Evolutionary conservation across 2,113 vertebrate genomes (phyloP), one percentile per base, ranked within the genome.

Genomic region (Ardeotis arabs): DNA sequence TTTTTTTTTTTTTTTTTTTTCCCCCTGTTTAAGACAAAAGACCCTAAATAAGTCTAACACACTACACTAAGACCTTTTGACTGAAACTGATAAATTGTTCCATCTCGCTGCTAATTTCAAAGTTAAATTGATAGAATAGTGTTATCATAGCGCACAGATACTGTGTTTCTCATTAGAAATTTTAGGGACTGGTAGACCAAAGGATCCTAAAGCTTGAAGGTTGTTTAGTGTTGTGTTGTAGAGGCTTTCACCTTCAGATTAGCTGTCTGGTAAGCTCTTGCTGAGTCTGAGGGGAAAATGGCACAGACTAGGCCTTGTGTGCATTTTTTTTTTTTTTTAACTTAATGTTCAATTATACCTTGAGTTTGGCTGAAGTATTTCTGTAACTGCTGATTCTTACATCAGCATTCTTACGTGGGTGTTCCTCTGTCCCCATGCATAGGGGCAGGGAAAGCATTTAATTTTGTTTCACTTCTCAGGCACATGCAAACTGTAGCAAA

Each of bases 211-310:
- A 56, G 25, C 73, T 69, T 84, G 33, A 49, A 81, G 75, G 22
- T 66, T 96, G 29, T 12, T 93, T 80, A 29, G 44, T 87, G 47
- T 75, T 4, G 15, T 55, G 55, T 74, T 73, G 75, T 3, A 5
- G 69, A 89, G 53, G 39, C 35, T 96, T 95, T 95, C 45, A 60
- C 89, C 93, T 96, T 96, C 70, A 76, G 35, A 52, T 87, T 69
- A 84, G 35, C 35, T 93, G 58, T 5, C 64, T 94, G 66, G 58
- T 60, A 55, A 91, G 24, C 67, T 76, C 20, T 64, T 25, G 18
- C 59, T 92, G 33, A 75, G 33, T 90, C 63, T 82, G 66, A 64
- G 77, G 62, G 53, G 44, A 87, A 62, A 91, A 72, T 55, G 47
- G 70, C 35, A 64, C 64, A 89, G 70, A 20, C 7, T 59, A 66